These are phyloP conservation scores for Tridacna crocea DNA, from an alignment of 2,888 invertebrate species.

Conservation along the genomic window DNA sequence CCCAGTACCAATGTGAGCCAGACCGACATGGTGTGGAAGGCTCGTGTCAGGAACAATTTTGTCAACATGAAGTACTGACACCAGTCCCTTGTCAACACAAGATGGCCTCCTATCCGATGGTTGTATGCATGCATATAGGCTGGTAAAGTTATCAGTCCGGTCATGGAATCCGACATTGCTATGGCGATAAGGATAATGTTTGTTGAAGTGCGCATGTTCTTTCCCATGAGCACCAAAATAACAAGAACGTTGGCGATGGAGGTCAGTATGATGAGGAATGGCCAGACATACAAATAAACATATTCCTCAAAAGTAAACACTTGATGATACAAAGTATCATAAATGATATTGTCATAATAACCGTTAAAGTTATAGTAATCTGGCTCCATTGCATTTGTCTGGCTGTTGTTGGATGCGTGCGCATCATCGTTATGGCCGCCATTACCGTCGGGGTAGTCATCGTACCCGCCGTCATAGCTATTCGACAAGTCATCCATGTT, in stretches of 20 bases:
- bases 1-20: constrained; percentile 61
- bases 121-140: constrained; percentile 48
- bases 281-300: constrained; percentile 37
- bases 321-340: constrained; percentile 18
- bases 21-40: constrained; percentile 56
- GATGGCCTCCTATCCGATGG: constrained; percentile 7
- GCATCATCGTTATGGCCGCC: background rate
- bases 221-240: constrained; percentile 44
- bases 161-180: constrained; percentile 56
- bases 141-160: constrained; percentile 50
- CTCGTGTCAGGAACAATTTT: constrained; percentile 44
- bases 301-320: constrained; percentile 28
- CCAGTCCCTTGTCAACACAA: constrained; percentile 22
- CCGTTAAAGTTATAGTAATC: background rate
- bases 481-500: too few relatives aligned
- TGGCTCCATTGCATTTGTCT: background rate
- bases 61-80: constrained; percentile 40
- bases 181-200: constrained; percentile 55
- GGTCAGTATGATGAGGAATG: constrained; percentile 45
- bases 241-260: constrained; percentile 55
- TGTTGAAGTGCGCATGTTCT: constrained; percentile 56
- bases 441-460: background rate
- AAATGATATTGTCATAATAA: background rate
- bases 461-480: background rate
- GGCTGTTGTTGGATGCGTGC: background rate